Evolutionary conservation across 1,140 invertebrate species (phyloP).

Genomic region (Conus betulinus): DNA sequence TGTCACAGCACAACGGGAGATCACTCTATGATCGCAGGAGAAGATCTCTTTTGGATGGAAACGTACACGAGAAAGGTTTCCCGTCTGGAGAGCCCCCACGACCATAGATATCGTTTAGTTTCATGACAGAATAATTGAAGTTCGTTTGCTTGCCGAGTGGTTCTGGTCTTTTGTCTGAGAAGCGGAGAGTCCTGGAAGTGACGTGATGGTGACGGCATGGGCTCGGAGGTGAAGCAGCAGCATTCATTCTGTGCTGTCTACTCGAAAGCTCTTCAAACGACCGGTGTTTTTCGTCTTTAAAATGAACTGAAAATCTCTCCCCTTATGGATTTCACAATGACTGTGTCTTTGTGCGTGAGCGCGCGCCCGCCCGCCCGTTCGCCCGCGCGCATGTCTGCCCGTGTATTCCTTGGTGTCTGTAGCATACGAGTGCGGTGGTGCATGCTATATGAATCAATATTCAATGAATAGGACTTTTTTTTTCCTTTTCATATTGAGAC

Average conservation of each 20-base stretch:
- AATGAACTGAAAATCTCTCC: background rate
- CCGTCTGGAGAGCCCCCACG: constrained; percentile 3
- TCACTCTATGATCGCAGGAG: constrained; percentile 28
- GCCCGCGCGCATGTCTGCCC: background rate
- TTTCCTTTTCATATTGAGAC: background rate
- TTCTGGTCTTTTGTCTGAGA: background rate
- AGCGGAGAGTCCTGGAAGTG: constrained; percentile 5
- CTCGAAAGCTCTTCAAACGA: constrained; percentile 1
- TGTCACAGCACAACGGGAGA: constrained; percentile 30
- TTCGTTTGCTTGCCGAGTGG: constrained; percentile 24
- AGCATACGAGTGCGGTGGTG: background rate
- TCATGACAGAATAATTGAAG: constrained; percentile 34
- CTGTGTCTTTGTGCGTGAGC: background rate
- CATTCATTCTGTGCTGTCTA: background rate
- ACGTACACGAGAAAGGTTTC: constrained; percentile 39
- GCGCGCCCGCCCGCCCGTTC: background rate
- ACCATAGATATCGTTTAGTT: constrained; percentile 35
- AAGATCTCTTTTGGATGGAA: constrained; percentile 32
- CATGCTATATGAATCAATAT: background rate
- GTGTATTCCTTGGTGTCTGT: background rate
- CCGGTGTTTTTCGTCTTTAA: background rate
- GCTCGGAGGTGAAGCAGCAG: background rate
- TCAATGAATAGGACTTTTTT: background rate
- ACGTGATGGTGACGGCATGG: background rate
- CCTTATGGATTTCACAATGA: background rate